These are phyloP conservation scores for Camponotus fellah DNA, from an alignment of 2,888 invertebrate species.

Conservation along the genomic window DNA sequence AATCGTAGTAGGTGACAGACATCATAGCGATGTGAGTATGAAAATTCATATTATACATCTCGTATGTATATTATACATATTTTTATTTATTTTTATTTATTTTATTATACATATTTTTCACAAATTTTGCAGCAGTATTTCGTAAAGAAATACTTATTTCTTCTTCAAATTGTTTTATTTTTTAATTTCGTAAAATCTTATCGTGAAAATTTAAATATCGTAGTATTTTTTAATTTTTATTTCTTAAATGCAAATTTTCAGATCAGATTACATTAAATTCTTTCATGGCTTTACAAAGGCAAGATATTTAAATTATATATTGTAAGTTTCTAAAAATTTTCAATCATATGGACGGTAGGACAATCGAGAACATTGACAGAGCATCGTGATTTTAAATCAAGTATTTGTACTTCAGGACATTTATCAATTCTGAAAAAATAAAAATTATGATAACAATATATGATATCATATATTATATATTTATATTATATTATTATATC, in stretches of 20 bases:
- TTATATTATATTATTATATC: background rate
- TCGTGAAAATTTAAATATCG: background rate
- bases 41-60: background rate
- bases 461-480: background rate
- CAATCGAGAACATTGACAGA: conserved; percentile 52
- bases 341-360: conserved; percentile 59
- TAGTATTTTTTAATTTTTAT: background rate
- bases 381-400: conserved; percentile 60
- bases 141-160: conserved; percentile 1
- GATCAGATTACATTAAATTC: background rate
- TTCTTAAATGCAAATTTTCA: background rate
- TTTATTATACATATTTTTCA: conserved; percentile 9
- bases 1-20: conserved; percentile 9
- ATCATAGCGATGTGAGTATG: background rate
- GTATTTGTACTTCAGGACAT: conserved; percentile 71
- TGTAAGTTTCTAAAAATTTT: background rate
- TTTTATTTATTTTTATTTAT: no score
- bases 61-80: background rate
- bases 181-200: background rate
- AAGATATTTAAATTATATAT: background rate
- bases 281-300: background rate
- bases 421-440: conserved; percentile 63
- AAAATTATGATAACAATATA: background rate
- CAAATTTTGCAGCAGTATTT: background rate
- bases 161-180: background rate